Evolutionary conservation across 2,888 invertebrate species (phyloP), one percentile per base, ranked within the genome.

Genomic region (Drosophila robusta): DNA sequence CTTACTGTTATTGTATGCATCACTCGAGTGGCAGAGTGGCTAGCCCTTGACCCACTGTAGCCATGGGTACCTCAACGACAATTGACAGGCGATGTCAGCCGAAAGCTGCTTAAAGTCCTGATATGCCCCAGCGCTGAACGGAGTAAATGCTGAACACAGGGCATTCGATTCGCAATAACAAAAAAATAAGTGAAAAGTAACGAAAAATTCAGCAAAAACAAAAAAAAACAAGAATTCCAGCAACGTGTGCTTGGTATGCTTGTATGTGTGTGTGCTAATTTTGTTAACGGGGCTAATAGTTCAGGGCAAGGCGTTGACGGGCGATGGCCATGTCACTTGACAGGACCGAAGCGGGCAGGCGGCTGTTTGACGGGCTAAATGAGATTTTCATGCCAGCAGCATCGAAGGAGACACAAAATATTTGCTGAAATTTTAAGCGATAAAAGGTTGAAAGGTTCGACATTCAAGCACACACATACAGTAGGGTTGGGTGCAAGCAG

Each of bases 361-460:
- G 68, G 32, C 51, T 69, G 70, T 64, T 65, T 64, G 58, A 73
- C 62, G 50, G 63, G 41, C 80, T 70, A 78, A 80, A 80, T 75
- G 82, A 72, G 66, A 82, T 79, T 80, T 81, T 81, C 63, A 70
- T 75, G 71, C 52, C 65, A 54, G 42, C 46, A 49, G 52, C 62
- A 34, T 36, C 44, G 47, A 54, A 54, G 46, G 49, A 58, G 69
- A 68, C 64, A 49, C 63, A 63, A 70, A 70, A 85, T 82, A 67
- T 75, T 78, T 87, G 70, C 87, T 61, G 34, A 70, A 85, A 85
- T 82, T 82, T 81, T 64, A 70, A 85, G 80, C 76, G 73, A 69
- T 82, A 82, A 87, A 85, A 85, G 82, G 75, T 73, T 87, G 67
- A 83, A 80, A 63, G 84, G 67, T 73, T 77, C 64, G 65, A 73